These are phyloP conservation scores for Drosophila sulfurigaster DNA, from an alignment of 1,140 invertebrate species.

Conservation along the genomic window DNA sequence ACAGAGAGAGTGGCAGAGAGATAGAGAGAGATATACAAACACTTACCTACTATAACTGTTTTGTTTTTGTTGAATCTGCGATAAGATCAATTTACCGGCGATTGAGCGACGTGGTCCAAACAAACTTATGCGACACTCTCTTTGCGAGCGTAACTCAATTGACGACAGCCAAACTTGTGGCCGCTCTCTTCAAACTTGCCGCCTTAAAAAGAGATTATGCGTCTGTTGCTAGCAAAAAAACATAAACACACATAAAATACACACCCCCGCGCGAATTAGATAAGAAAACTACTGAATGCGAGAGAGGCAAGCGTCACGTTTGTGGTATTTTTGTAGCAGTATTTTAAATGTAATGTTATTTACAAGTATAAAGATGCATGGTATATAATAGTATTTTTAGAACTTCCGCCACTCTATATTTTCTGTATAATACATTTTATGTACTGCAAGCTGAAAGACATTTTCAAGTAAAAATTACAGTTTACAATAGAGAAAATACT, in stretches of 20 bases:
- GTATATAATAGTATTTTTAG: too few species aligned
- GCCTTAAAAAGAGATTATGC: constrained; percentile 2
- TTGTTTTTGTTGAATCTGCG: constrained; percentile 9
- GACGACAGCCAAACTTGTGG: background rate
- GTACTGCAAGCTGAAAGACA: too few species aligned
- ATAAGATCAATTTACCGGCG: constrained; percentile 34
- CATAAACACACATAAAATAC: constrained; percentile 8
- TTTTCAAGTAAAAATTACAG: too few species aligned
- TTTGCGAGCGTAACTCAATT: background rate
- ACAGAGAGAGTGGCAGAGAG: background rate
- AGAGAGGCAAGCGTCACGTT: too few species aligned
- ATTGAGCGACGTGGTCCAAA: constrained; percentile 23
- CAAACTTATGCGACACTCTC: constrained; percentile 9
- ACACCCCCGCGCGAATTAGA: constrained; percentile 11
- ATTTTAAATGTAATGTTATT: too few species aligned
- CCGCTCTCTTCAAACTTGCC: constrained; percentile 24
- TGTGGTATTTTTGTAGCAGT: too few species aligned
- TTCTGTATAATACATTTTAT: too few species aligned
- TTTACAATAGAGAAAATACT: too few species aligned
- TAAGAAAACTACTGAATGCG: constrained; percentile 19
- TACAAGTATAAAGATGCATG: too few species aligned
- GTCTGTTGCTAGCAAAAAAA: background rate
- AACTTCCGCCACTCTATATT: too few species aligned
- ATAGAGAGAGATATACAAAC: background rate
- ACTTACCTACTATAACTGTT: constrained; percentile 17